Base-by-base conservation (phyloP, 2,113 vertebrate genomes). In the Pluvialis apricaria region DNA sequence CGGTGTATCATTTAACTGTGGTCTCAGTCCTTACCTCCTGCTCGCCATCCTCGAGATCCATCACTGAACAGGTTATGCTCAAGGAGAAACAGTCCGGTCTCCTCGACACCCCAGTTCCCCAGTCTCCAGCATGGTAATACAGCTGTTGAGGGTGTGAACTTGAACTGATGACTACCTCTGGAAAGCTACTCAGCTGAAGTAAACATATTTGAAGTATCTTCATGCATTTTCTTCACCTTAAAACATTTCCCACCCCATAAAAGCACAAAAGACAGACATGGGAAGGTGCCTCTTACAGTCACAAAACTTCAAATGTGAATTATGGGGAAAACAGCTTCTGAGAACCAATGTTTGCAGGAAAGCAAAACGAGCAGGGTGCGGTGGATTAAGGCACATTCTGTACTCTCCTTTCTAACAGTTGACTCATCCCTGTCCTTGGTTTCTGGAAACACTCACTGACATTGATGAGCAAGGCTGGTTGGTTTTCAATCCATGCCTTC, bases 1-100 rank as follows among this genome's bases (percentile, higher is more conserved):
- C 3, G 0, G 22, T 8, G 11, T 10, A n/a, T 5, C 9, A 1
- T 21, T 9, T 9, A 32, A 13, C 51, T 3, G 2, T 0, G 4
- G 42, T 11, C 24, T 34, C 60, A 10, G 5, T 12, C 81, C 92
- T 75, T 44, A 57, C 86, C 75, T 93, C 34, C 65, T 3, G 44
- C 44, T 44, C 58, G 12, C n/a, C 52, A 8, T 34, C n/a, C 52
- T 32, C 1, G 0, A 19, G n/a, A 25, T 49, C 31, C 3, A 0
- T 21, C 64, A 12, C 45, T 2, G 8, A n/a, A 4, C 26, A 21
- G 26, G 31, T 44, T 10, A 13, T 3, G 15, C 42, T 55, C 12
- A 5, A 52, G 24, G 28, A 58, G 20, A 4, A 51, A 17, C 25
- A 3, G 3, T 10, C 20, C 0, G 0, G n/a, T 11, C n/a, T 58